Conservation (phyloP, 2,797 vertebrate genomes). For the Scyliorhinus canicula region DNA sequence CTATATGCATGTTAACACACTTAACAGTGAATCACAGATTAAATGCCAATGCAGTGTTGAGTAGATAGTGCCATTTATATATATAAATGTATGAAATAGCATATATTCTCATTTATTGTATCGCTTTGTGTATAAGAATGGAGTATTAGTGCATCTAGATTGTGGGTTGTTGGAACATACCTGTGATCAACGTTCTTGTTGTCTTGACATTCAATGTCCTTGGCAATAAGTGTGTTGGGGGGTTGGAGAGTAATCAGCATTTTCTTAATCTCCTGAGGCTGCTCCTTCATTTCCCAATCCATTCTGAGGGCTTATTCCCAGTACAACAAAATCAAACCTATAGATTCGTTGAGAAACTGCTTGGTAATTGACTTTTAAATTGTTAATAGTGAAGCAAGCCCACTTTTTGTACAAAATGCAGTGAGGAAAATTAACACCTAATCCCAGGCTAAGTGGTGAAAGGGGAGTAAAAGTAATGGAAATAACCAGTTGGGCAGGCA, state of each 20-base stretch:
- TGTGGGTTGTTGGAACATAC: neutral
- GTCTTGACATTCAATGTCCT: slow-evolving; percentile 27
- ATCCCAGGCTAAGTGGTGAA: slow-evolving; percentile 4
- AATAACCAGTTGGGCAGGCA: slow-evolving; percentile 14
- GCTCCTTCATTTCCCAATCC: slow-evolving; percentile 36
- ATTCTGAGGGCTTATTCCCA: slow-evolving; percentile 36
- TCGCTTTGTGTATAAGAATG: neutral
- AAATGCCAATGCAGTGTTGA: neutral
- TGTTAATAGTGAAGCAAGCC: slow-evolving; percentile 19
- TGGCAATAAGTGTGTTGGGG: slow-evolving; percentile 3
- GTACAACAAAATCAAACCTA: slow-evolving; percentile 40
- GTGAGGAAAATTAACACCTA: slow-evolving; percentile 40
- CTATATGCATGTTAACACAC: neutral
- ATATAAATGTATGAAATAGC: neutral
- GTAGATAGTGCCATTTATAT: neutral
- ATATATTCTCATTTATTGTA: neutral
- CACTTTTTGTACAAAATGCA: slow-evolving; percentile 40
- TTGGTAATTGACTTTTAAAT: slow-evolving; percentile 42
- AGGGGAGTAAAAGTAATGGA: slow-evolving; percentile 39
- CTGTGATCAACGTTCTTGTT: neutral
- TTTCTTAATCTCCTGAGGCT: slow-evolving; percentile 43
- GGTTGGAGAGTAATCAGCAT: slow-evolving; percentile 42
- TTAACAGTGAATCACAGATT: neutral
- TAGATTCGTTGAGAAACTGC: neutral
- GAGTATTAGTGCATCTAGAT: neutral